Percentiles rank a stretch among this genome's conserved stretches.
Evolutionary conservation across 2,113 vertebrate species (phyloP).

Genomic region (Hiodon tergisus): DNA sequence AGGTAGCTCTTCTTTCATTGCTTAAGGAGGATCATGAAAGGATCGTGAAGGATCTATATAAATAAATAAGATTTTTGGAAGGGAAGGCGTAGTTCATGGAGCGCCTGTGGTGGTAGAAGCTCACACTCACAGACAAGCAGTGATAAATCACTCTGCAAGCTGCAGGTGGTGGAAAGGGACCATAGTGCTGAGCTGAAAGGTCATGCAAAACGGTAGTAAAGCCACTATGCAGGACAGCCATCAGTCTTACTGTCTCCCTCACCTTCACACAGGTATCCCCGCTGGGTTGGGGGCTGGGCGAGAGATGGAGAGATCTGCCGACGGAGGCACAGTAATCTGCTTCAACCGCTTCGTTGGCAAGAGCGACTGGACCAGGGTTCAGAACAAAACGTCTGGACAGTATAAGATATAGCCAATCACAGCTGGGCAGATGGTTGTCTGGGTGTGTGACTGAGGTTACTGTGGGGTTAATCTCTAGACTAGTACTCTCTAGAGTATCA

Average conservation of each 20-base stretch:
- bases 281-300: neutral
- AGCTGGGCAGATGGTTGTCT: no score
- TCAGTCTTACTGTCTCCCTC: neutral
- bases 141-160: slow-evolving; percentile 1
- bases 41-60: neutral
- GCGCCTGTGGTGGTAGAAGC: neutral
- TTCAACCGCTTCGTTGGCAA: no score
- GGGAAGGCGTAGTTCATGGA: no score
- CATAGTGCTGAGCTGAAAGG: neutral
- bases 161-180: neutral
- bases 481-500: no score
- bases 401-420: no score
- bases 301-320: neutral
- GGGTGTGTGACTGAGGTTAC: no score
- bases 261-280: neutral
- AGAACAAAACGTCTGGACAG: no score
- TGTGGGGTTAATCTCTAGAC: no score
- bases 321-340: no score
- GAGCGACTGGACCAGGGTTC: no score
- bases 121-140: neutral
- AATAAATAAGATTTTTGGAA: neutral
- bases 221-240: neutral
- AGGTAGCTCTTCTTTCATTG: neutral
- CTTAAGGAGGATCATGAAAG: neutral
- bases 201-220: neutral